Conservation (phyloP, 2,113 vertebrate genomes). For the Archocentrus centrarchus region DNA sequence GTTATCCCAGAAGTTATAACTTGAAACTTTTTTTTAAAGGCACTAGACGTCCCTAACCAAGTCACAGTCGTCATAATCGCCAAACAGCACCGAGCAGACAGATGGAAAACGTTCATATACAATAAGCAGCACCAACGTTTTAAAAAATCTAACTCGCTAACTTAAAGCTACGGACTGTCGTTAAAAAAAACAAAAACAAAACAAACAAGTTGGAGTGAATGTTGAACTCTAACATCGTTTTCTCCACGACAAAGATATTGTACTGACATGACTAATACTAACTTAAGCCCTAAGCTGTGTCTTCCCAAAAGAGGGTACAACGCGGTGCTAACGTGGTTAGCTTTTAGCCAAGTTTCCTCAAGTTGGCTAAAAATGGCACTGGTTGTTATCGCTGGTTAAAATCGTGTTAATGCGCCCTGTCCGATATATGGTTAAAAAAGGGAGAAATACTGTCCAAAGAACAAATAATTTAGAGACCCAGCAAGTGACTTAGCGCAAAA, state of each 20-base stretch:
- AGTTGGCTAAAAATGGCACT: constrained; percentile 23
- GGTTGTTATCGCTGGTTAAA: neutral
- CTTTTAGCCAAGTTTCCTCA: constrained; percentile 38
- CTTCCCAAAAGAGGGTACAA: neutral
- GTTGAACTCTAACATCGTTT: neutral
- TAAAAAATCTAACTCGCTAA: neutral
- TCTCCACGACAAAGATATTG: neutral
- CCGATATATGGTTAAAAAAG: neutral
- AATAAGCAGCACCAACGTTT: neutral
- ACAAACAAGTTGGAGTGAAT: rapidly evolving
- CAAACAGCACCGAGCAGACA: neutral
- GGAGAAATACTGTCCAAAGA: rapidly evolving
- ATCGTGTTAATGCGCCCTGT: no score
- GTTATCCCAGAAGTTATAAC: neutral
- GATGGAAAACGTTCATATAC: neutral
- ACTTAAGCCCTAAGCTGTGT: neutral
- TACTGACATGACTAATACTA: neutral
- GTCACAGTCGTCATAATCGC: neutral
- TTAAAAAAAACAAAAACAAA: neutral
- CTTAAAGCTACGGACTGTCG: neutral
- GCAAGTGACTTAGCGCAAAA: neutral
- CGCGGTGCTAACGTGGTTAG: constrained; percentile 29
- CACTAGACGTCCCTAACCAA: neutral
- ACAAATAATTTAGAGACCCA: neutral
- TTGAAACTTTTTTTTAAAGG: neutral